Conservation (phyloP, 2,113 vertebrate genomes). For the Onychorhynchus coronatus region DNA sequence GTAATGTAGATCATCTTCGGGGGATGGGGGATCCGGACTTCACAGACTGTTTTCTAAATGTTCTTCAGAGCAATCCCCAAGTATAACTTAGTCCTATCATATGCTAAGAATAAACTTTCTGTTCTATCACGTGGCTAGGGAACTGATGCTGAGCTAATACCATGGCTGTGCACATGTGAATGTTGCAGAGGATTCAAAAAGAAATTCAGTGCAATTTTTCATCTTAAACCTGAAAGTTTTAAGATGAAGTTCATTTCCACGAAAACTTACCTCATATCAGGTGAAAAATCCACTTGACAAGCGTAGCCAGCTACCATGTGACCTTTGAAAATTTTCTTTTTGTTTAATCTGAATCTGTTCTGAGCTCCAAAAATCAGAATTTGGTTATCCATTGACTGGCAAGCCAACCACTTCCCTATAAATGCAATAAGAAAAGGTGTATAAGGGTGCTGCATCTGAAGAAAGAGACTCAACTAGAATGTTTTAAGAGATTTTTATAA, state of each 20-base stretch:
- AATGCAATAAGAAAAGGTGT: background rate
- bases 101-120: background rate
- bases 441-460: background rate
- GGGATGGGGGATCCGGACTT: background rate
- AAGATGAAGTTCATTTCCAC: background rate
- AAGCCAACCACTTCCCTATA: constrained; percentile 95
- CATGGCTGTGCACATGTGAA: background rate
- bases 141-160: background rate
- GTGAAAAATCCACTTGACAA: constrained; percentile 98
- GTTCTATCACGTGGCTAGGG: background rate
- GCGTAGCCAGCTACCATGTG: constrained; percentile 99
- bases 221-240: background rate
- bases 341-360: constrained; percentile 97
- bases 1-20: background rate
- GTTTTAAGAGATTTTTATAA: background rate
- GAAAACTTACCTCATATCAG: constrained; percentile 92
- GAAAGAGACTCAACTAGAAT: background rate
- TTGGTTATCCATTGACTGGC: constrained; percentile 99
- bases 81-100: background rate
- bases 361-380: constrained; percentile 98
- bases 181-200: background rate
- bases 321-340: constrained; percentile 99
- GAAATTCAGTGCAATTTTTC: background rate
- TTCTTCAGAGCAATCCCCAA: background rate
- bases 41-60: background rate